Evolutionary conservation across 2,888 invertebrate species (phyloP).

Genomic region (Entomobrya multifasciata): DNA sequence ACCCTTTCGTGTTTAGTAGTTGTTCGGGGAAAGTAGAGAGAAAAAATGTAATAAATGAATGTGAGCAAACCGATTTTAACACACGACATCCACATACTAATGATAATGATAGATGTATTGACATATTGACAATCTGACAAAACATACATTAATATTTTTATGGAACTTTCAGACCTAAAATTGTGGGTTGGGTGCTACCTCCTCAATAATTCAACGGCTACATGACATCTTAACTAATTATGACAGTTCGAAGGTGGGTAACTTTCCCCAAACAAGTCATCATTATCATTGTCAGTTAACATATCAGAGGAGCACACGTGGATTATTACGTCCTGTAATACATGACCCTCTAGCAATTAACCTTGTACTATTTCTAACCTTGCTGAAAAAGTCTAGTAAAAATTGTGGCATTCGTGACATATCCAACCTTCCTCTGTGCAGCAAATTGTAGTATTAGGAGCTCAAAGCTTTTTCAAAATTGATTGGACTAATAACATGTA

Average conservation of each 20-base stretch:
- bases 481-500: neutral
- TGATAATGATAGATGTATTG: too few relatives aligned
- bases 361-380: neutral
- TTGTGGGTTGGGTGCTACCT: neutral
- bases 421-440: neutral
- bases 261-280: neutral
- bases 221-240: neutral
- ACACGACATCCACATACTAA: too few relatives aligned
- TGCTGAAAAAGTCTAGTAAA: neutral
- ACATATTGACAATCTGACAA: too few relatives aligned
- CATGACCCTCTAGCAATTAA: constrained; percentile 6
- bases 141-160: too few relatives aligned
- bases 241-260: neutral
- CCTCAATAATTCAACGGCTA: neutral
- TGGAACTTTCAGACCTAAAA: neutral
- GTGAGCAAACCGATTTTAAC: too few relatives aligned
- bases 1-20: too few relatives aligned
- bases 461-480: neutral
- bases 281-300: too few relatives aligned
- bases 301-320: neutral
- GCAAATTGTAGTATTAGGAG: neutral
- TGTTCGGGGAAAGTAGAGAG: too few relatives aligned
- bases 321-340: too few relatives aligned
- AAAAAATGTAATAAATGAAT: too few relatives aligned
- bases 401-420: neutral